Conservation (phyloP, 2,113 vertebrate genomes). For the Pluvianellus socialis region DNA sequence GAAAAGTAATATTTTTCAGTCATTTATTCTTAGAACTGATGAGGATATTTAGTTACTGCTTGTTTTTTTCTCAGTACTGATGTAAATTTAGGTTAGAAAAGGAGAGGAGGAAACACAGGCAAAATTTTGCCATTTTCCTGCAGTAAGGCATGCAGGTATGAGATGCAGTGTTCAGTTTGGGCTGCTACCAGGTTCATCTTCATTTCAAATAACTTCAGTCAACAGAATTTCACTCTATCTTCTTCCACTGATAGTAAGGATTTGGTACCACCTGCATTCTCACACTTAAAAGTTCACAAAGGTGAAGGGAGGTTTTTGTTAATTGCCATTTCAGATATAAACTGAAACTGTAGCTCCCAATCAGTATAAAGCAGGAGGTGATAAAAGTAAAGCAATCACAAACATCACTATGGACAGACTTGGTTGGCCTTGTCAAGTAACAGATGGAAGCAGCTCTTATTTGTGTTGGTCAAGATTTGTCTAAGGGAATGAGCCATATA, state of each 20-base stretch:
- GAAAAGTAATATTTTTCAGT: not conserved
- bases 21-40: not conserved
- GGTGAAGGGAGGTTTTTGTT: not conserved
- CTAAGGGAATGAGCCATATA: not conserved
- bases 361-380: not conserved
- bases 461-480: not conserved
- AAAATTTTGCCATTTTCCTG: not conserved
- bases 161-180: not conserved
- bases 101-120: not conserved
- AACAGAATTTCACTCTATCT: not conserved
- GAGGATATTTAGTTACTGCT: not conserved
- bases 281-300: not conserved
- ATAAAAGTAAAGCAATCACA: not conserved
- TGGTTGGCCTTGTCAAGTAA: not conserved
- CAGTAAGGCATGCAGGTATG: not conserved
- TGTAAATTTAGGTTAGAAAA: not conserved
- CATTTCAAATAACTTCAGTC: not conserved
- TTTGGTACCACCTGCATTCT: rapidly evolving
- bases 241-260: not conserved
- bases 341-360: not conserved
- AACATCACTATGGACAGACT: not conserved
- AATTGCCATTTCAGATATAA: not conserved
- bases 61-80: not conserved
- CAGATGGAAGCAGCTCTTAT: not conserved
- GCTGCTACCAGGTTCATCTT: not conserved